Percentiles rank a stretch among this genome's conserved stretches.
Evolutionary conservation across 2,797 vertebrate species (phyloP).

Genomic region (Enteromius fasciolatus): DNA sequence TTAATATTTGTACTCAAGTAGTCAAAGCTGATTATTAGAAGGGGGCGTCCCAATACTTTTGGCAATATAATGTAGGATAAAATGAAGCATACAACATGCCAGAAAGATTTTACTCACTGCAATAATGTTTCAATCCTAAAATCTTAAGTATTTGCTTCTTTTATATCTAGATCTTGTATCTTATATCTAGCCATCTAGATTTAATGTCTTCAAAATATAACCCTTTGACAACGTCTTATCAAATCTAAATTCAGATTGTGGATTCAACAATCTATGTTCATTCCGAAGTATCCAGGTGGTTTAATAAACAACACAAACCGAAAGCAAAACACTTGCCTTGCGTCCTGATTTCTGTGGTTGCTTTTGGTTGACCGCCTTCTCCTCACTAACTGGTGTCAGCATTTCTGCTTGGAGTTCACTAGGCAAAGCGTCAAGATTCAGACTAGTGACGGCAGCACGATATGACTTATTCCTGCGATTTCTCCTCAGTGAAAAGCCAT

Average conservation of each 20-base stretch:
- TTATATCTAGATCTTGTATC: no score
- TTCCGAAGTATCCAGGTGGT: neutral
- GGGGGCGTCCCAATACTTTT: no score
- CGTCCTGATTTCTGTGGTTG: slow-evolving; percentile 58
- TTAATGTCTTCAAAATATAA: neutral
- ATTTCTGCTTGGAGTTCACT: neutral
- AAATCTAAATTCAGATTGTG: neutral
- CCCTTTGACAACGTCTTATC: no score
- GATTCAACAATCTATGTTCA: neutral
- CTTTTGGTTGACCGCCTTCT: slow-evolving; percentile 60
- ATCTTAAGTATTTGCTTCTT: no score
- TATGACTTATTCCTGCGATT: slow-evolving; percentile 93
- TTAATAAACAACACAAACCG: neutral
- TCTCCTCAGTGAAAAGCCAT: slow-evolving; percentile 72
- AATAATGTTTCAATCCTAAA: neutral
- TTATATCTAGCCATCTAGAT: no score
- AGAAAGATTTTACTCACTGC: neutral
- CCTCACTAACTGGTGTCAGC: slow-evolving; percentile 75
- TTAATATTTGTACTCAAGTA: no score
- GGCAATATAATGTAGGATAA: neutral
- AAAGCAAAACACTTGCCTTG: slow-evolving; percentile 66
- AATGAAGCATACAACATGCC: neutral
- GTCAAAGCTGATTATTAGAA: no score
- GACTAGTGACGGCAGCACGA: slow-evolving; percentile 84
- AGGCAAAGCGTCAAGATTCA: slow-evolving; percentile 52